A percentile compares a stretch with the other conserved stretches of the same genome.
phyloP scores from a whole-genome alignment of 2,113 vertebrate species.

The Promerops cafer region DNA sequence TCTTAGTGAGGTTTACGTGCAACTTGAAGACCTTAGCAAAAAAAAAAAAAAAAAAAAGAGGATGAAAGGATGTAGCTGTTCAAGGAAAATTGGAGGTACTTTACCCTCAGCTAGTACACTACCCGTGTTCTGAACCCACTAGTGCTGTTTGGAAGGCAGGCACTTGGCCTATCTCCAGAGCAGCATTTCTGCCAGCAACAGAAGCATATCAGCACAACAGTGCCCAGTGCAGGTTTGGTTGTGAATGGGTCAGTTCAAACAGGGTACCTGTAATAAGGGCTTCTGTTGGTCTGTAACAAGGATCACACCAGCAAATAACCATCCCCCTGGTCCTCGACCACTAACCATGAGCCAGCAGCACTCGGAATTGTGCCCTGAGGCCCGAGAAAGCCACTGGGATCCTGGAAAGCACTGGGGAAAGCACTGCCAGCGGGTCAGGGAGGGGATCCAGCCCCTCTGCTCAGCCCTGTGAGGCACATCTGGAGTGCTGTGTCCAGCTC shows the following conservation, averaged over 20 bases:
- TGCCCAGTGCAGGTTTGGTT: accelerated
- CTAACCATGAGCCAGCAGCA: neutral
- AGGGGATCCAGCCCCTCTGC: neutral
- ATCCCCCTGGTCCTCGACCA: neutral
- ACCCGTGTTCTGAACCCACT: neutral
- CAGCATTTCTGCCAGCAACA: neutral
- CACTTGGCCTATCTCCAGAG: neutral
- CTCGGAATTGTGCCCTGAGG: neutral
- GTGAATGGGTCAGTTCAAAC: neutral
- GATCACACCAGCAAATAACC: neutral
- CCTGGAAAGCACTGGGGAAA: neutral
- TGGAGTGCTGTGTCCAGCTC: neutral
- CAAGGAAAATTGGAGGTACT: neutral
- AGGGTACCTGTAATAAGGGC: neutral
- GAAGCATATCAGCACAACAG: neutral
- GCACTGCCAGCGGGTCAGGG: neutral
- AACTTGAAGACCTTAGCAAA: neutral
- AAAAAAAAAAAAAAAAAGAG: neutral
- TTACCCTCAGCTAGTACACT: neutral
- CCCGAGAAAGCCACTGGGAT: neutral
- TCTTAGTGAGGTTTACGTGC: neutral
- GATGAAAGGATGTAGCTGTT: neutral
- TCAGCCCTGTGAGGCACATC: neutral
- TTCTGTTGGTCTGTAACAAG: neutral
- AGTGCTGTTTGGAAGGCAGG: neutral